Conservation (phyloP, 2,888 invertebrate species). For the Spialia ferax region DNA sequence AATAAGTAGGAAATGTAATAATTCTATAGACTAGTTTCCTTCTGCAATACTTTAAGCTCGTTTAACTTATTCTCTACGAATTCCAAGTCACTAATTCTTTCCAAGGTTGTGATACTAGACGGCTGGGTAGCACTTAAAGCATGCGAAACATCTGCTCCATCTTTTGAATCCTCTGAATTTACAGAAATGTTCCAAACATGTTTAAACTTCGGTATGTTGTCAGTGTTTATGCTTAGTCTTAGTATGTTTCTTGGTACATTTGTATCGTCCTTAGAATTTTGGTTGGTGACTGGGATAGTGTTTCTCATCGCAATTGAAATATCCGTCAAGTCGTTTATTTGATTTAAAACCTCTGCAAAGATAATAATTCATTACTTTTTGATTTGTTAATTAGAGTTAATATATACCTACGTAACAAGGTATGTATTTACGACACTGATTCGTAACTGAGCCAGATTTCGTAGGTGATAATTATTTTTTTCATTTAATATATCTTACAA, state of each 20-base stretch:
- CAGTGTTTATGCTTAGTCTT: conserved; percentile 57
- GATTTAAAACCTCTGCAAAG: conserved; percentile 73
- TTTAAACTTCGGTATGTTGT: conserved; percentile 56
- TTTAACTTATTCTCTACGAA: conserved; percentile 73
- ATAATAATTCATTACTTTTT: too few relatives aligned
- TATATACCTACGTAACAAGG: too few relatives aligned
- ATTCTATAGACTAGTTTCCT: conserved; percentile 72
- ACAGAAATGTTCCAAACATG: conserved; percentile 65
- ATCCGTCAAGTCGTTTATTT: conserved; percentile 71
- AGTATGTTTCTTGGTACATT: conserved; percentile 48
- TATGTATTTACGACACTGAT: too few relatives aligned
- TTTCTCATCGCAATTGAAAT: conserved; percentile 52
- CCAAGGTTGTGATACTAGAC: conserved; percentile 72
- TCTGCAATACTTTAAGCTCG: conserved; percentile 64
- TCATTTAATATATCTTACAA: too few relatives aligned
- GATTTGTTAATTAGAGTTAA: too few relatives aligned
- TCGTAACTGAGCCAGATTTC: too few relatives aligned
- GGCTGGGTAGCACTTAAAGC: conserved; percentile 60
- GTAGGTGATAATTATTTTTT: too few relatives aligned
- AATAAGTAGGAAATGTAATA: background rate
- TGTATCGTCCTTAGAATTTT: background rate
- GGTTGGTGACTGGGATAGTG: conserved; percentile 33
- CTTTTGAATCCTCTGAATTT: conserved; percentile 53
- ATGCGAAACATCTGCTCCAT: conserved; percentile 50
- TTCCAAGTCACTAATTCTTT: conserved; percentile 77